phyloP scores from a whole-genome alignment of 2,888 invertebrate species.

The Priocnemis perturbator region DNA sequence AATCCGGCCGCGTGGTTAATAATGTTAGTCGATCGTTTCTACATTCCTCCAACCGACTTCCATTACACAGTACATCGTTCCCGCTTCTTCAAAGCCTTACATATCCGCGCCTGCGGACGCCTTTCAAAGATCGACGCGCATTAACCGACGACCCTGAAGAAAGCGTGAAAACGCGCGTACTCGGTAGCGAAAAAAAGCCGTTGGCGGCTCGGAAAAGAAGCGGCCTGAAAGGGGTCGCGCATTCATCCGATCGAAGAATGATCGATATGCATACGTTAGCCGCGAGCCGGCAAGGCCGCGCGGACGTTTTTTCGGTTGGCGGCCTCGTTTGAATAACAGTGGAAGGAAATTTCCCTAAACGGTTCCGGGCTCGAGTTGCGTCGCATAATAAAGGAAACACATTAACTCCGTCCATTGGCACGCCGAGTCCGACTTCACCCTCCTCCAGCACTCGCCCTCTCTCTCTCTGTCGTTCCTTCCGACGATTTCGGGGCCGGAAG shows the following conservation, averaged over 20 bases:
- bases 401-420: constrained; percentile 55
- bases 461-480: constrained; percentile 30
- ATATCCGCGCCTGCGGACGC: no score
- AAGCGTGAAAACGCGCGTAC: no score
- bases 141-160: no score
- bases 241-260: constrained; percentile 69
- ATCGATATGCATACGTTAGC: constrained; percentile 72
- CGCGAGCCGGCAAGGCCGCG: constrained; percentile 32
- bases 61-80: no score
- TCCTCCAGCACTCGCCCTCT: background rate
- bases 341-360: constrained; percentile 73
- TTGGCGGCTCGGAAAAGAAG: constrained; percentile 51
- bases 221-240: constrained; percentile 33
- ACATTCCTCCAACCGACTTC: no score
- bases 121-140: no score
- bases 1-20: no score
- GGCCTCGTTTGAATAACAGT: constrained; percentile 74
- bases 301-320: constrained; percentile 64
- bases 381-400: constrained; percentile 73
- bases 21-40: no score
- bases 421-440: no score
- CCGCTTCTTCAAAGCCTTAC: no score
- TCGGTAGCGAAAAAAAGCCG: constrained; percentile 57
- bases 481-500: background rate
- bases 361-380: constrained; percentile 69